Base-by-base conservation (phyloP, 1,140 invertebrate genomes). In the Trichogramma pretiosum region DNA sequence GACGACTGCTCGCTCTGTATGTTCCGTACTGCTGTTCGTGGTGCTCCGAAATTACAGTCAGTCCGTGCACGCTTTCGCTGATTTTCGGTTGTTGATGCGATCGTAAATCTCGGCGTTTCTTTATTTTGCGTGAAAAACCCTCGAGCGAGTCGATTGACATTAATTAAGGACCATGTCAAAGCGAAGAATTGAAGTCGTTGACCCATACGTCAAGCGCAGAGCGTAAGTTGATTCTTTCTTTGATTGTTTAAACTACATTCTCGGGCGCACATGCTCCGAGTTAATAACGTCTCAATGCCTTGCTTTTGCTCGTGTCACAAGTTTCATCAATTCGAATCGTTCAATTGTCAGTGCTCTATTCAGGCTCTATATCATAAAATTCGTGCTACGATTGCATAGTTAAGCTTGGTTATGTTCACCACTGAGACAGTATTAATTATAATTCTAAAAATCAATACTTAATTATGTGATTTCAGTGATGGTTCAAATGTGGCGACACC, bases 131-230 rank as follows among this genome's bases (percentile, higher is more conserved):
- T n/a, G n/a, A n/a, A n/a, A n/a, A n/a, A n/a, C n/a, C n/a, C n/a
- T n/a, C n/a, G n/a, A n/a, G n/a, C n/a, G n/a, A 38, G 10, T 18
- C 21, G 19, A 19, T 38, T 7, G 19, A 18, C 9, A 38, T 5
- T 5, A 5, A 28, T 7, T 11, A 26, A 14, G 11, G 49, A 59
- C 53, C 41, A 89, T 89, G 86, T 87, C 85, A 16, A 89, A 88
- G 64, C 74, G 85, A 53, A 78, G 86, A 61, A 87, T 89, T 59
- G 86, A 89, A 74, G 82, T 88, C 21, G 75, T 84, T 53, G 86
- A 89, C 64, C 84, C 86, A 3, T 87, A 86, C 64, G 73, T 85
- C 43, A 87, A 87, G 60, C 77, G 80, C 61, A 84, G 80, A 70
- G 72, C 77, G 86, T 87, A 64, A 76, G 74, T 74, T 43, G 32